Evolutionary conservation across 2,888 invertebrate species (phyloP).

Genomic region (Marronus borbonicus): DNA sequence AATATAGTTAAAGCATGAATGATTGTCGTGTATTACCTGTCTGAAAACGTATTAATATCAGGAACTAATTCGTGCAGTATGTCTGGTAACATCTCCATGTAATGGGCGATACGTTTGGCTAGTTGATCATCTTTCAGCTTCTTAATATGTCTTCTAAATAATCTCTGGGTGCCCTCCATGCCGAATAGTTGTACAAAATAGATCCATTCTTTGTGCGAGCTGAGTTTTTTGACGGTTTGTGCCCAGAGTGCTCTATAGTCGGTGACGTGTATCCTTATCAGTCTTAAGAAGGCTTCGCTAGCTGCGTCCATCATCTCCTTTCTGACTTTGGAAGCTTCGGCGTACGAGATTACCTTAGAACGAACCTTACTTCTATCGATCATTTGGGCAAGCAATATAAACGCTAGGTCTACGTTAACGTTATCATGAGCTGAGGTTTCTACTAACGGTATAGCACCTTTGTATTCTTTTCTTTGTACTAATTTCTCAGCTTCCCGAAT

Average conservation of each 20-base stretch:
- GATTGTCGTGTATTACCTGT: slow-evolving; percentile 68
- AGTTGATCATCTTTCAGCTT: slow-evolving; percentile 87
- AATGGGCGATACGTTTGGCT: slow-evolving; percentile 82
- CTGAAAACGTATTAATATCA: slow-evolving; percentile 79
- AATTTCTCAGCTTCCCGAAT: slow-evolving; percentile 92
- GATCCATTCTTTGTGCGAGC: slow-evolving; percentile 90
- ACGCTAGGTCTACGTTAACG: slow-evolving; percentile 95
- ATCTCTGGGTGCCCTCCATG: slow-evolving; percentile 77
- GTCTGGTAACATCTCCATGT: slow-evolving; percentile 84
- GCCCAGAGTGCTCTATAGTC: slow-evolving; percentile 91
- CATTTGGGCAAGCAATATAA: slow-evolving; percentile 91
- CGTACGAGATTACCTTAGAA: slow-evolving; percentile 80
- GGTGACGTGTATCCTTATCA: slow-evolving; percentile 88
- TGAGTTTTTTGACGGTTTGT: slow-evolving; percentile 87
- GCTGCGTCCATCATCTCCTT: slow-evolving; percentile 92
- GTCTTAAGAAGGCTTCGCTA: slow-evolving; percentile 90
- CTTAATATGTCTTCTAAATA: slow-evolving; percentile 85
- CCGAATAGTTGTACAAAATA: slow-evolving; percentile 93
- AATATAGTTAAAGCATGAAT: too few species aligned
- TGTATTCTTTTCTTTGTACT: slow-evolving; percentile 92
- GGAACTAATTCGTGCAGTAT: slow-evolving; percentile 86
- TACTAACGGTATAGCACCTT: slow-evolving; percentile 88
- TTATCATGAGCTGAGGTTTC: slow-evolving; percentile 97
- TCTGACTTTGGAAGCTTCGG: slow-evolving; percentile 88
- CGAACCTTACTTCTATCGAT: slow-evolving; percentile 90